Percentiles rank a stretch among this genome's conserved stretches.
phyloP scores from a whole-genome alignment of 2,888 invertebrate species.

The Periphyllus acericola region DNA sequence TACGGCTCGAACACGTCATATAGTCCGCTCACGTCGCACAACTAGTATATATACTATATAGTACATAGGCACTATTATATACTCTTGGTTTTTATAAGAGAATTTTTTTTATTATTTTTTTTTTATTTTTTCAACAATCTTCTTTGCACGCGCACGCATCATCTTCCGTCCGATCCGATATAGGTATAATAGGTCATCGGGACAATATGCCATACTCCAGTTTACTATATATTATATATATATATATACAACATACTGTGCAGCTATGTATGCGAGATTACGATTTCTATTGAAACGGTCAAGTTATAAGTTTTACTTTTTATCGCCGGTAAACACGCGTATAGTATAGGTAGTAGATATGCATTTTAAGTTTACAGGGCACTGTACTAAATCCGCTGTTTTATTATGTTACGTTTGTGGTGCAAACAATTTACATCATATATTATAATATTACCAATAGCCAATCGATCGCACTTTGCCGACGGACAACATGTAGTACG shows the following conservation, averaged over 20 bases:
- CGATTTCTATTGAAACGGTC: constrained; percentile 45
- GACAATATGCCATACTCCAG: constrained; percentile 48
- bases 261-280: not conserved
- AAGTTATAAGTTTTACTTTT: constrained; percentile 32
- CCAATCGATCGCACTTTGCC: too few relatives aligned
- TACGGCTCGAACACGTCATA: constrained; percentile 33
- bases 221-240: not conserved
- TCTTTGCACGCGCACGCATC: not conserved
- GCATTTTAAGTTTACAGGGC: too few relatives aligned
- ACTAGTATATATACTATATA: not conserved
- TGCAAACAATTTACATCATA: too few relatives aligned
- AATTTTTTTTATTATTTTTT: constrained; percentile 3
- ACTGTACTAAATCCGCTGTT: too few relatives aligned
- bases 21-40: constrained; percentile 22
- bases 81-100: constrained; percentile 51
- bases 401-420: too few relatives aligned
- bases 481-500: too few relatives aligned
- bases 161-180: not conserved
- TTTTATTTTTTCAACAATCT: not conserved
- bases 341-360: too few relatives aligned
- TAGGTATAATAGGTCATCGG: constrained; percentile 43
- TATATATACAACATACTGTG: too few relatives aligned
- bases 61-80: not conserved
- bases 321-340: not conserved
- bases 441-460: too few relatives aligned